These are phyloP conservation scores for Drosophila lacicola DNA, from an alignment of 2,888 invertebrate genomes.

Conservation along the genomic window DNA sequence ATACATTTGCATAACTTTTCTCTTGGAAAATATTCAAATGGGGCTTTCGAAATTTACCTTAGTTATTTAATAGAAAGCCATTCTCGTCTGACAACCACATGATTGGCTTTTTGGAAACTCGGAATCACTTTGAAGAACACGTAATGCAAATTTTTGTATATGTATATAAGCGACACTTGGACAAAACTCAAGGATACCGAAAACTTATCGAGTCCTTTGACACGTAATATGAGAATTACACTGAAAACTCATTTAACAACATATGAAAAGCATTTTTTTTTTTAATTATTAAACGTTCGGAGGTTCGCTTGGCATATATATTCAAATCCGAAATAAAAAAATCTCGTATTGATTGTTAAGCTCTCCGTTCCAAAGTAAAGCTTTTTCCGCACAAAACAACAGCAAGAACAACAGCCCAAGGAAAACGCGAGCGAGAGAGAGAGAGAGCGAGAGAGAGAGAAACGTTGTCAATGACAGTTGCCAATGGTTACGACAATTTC, in stretches of 20 bases:
- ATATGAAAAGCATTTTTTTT: conserved; percentile 1
- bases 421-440: not conserved
- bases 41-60: conserved; percentile 19
- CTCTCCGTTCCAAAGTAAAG: conserved; percentile 44
- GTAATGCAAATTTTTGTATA: conserved; percentile 30
- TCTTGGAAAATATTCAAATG: not conserved
- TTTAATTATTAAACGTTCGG: conserved; percentile 11
- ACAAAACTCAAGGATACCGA: not conserved
- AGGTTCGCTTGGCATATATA: conserved; percentile 24
- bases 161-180: not conserved
- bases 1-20: conserved; percentile 1
- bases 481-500: conserved; percentile 35
- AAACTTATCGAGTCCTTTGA: not conserved
- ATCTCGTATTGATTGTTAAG: conserved; percentile 62
- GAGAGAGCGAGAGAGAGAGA: conserved; percentile 16
- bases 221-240: conserved; percentile 1
- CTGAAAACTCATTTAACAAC: not conserved
- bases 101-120: not conserved
- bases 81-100: not conserved
- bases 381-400: conserved; percentile 35
- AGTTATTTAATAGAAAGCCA: conserved; percentile 16
- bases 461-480: conserved; percentile 43
- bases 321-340: conserved; percentile 39
- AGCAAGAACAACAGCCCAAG: conserved; percentile 21
- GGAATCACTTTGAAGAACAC: conserved; percentile 16